A percentile compares a stretch with the other conserved stretches of the same genome.
phyloP scores from a whole-genome alignment of 2,113 vertebrate species.

The Ammospiza nelsoni region DNA sequence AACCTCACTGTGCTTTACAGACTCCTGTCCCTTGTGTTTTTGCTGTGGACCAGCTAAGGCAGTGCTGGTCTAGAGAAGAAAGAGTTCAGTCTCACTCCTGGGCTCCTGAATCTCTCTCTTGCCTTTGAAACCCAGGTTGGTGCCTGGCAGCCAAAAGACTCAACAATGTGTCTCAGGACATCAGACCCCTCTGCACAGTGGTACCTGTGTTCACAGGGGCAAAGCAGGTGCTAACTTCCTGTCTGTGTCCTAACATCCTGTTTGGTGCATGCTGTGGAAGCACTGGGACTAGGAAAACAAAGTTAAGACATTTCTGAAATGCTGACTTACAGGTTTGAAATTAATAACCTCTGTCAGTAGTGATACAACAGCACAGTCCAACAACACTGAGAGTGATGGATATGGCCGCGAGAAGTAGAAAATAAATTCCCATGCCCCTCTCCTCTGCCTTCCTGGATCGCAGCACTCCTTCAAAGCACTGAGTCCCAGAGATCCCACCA shows the following conservation, averaged over 20 bases:
- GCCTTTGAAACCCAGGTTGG: background rate
- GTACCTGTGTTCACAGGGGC: background rate
- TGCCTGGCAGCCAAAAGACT: background rate
- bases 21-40: background rate
- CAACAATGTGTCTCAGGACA: rapidly evolving
- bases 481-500: background rate
- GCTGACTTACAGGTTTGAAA: background rate
- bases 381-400: background rate
- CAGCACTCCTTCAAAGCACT: background rate
- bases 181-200: background rate
- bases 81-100: rapidly evolving
- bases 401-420: background rate
- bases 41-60: background rate
- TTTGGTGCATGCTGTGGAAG: rapidly evolving
- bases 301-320: background rate
- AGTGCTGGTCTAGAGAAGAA: background rate
- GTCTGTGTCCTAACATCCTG: background rate
- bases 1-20: background rate
- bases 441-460: background rate
- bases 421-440: background rate
- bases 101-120: background rate
- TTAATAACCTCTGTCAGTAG: background rate
- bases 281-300: background rate
- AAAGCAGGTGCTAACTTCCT: background rate
- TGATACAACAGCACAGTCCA: background rate